These are phyloP conservation scores for Hoplostethus atlanticus DNA, from an alignment of 2,797 vertebrate genomes.

Conservation along the genomic window DNA sequence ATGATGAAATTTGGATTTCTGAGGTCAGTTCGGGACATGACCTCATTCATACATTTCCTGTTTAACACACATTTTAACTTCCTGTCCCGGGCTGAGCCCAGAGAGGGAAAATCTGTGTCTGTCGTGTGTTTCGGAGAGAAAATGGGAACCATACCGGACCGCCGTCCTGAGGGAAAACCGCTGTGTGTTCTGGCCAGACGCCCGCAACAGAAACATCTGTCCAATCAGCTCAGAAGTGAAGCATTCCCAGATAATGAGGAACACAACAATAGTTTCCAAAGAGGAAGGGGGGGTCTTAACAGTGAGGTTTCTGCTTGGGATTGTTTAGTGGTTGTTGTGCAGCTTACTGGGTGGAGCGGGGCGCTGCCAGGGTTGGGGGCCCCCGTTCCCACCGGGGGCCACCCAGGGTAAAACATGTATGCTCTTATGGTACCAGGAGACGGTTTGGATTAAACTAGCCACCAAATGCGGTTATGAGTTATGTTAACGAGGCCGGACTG, in stretches of 20 bases:
- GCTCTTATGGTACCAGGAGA: no score
- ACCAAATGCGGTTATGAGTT: not conserved
- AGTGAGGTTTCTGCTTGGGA: not conserved
- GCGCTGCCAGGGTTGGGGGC: not conserved
- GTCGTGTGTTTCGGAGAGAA: not conserved
- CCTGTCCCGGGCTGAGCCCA: not conserved
- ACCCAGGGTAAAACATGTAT: not conserved
- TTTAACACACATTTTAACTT: not conserved
- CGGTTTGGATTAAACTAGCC: not conserved
- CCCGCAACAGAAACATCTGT: not conserved
- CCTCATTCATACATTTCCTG: not conserved
- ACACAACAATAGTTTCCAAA: not conserved
- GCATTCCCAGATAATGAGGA: slow-evolving; percentile 1
- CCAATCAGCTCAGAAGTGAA: not conserved
- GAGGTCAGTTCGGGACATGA: not conserved
- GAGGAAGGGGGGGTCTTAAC: not conserved
- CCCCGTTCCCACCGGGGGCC: no score
- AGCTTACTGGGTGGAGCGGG: not conserved
- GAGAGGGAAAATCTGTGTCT: not conserved
- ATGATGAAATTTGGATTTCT: no score
- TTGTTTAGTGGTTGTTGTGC: not conserved
- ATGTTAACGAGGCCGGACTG: not conserved
- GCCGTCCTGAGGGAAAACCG: not conserved
- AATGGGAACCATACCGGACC: not conserved
- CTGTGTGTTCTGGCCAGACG: not conserved